A percentile compares a stretch with the other conserved stretches of the same genome.
Conservation (phyloP, 37 sponge, comb jelly and placozoan genomes). For the Ephydatia muelleri region DNA sequence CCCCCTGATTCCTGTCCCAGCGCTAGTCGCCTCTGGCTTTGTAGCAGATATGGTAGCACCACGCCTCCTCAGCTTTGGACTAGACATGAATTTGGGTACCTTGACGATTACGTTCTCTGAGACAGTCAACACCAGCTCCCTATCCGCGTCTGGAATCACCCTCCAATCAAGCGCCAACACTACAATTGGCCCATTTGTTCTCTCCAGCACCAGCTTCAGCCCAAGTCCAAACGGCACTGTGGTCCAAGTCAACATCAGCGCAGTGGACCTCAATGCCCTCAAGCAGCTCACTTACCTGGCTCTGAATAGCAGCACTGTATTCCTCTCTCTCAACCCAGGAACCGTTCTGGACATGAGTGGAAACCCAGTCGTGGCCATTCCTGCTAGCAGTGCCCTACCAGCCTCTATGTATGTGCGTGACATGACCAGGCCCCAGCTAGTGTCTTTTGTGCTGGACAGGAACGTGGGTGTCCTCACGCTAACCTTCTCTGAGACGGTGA, state of each 20-base stretch:
- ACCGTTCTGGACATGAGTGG: constrained; percentile 77
- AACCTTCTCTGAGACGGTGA: constrained; percentile 88
- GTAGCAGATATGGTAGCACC: constrained; percentile 51
- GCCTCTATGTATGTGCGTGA: constrained; percentile 57
- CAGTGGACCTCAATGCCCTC: constrained; percentile 69
- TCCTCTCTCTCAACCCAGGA: constrained; percentile 42
- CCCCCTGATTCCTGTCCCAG: constrained; percentile 35
- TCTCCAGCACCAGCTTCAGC: constrained; percentile 42
- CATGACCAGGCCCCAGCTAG: constrained; percentile 54
- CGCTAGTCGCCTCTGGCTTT: constrained; percentile 37
- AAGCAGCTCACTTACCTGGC: constrained; percentile 61
- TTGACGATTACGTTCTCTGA: constrained; percentile 78
- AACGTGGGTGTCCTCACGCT: constrained; percentile 49
- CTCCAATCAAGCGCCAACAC: constrained; percentile 52
- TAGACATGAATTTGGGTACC: constrained; percentile 66
- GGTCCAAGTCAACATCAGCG: constrained; percentile 38
- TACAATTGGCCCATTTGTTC: constrained; percentile 8
- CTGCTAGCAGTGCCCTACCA: constrained; percentile 8
- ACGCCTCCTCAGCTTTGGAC: constrained; percentile 52
- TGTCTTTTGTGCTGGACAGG: constrained; percentile 65
- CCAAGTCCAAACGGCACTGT: constrained; percentile 55
- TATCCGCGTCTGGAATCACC: constrained; percentile 54
- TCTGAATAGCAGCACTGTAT: constrained; percentile 40
- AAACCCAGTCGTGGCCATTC: constrained; percentile 34
- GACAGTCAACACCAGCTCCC: constrained; percentile 70